Evolutionary conservation across 2,797 vertebrate genomes (phyloP).

Genomic region (Molossus molossus): DNA sequence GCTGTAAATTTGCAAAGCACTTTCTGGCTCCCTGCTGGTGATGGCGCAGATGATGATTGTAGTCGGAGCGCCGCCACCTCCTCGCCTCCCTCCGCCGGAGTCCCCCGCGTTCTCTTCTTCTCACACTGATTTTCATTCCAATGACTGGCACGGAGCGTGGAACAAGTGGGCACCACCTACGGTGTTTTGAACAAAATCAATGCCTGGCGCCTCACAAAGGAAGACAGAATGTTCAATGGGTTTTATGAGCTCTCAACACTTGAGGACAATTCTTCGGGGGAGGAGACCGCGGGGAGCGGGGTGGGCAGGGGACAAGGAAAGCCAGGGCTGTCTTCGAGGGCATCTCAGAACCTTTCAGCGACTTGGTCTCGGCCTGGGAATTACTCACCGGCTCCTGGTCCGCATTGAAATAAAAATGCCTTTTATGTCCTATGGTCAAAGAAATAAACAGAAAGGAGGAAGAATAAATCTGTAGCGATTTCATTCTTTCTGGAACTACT

Average conservation of each 20-base stretch:
- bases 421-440: neutral
- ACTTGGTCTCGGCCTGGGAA: neutral
- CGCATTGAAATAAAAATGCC: neutral
- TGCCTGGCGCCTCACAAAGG: constrained; percentile 55
- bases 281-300: neutral
- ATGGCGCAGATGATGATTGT: neutral
- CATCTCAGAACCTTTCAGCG: neutral
- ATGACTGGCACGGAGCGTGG: constrained; percentile 30
- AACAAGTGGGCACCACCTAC: constrained; percentile 30
- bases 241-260: constrained; percentile 42
- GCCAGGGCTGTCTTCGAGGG: neutral
- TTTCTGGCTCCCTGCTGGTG: constrained; percentile 35
- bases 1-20: constrained; percentile 65
- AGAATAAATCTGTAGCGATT: neutral
- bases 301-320: neutral
- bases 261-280: neutral
- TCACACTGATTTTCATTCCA: constrained; percentile 62
- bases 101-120: constrained; percentile 39
- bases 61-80: constrained; percentile 5
- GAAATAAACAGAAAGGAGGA: neutral
- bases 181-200: constrained; percentile 64
- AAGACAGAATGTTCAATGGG: constrained; percentile 39
- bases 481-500: neutral
- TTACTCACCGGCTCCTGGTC: neutral
- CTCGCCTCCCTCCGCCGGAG: neutral